phyloP scores from a whole-genome alignment of 2,113 vertebrate species.

The Vanacampus margaritifer region DNA sequence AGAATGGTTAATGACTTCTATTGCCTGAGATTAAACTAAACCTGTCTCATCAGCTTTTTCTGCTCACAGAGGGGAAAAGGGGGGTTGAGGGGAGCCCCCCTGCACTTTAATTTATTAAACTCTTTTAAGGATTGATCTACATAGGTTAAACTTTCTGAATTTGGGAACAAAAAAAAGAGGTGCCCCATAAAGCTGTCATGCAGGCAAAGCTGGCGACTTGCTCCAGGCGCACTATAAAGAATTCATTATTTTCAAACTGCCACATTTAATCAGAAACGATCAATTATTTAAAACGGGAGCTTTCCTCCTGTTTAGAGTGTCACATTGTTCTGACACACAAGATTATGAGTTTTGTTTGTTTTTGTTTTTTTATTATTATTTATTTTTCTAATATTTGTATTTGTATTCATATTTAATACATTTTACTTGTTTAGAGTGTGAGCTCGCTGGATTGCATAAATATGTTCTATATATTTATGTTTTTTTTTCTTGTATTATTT shows the following conservation, averaged over 20 bases:
- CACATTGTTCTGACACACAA: slow-evolving; percentile 68
- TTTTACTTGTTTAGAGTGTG: slow-evolving; percentile 24
- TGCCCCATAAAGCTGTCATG: slow-evolving; percentile 87
- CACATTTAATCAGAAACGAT: slow-evolving; percentile 94
- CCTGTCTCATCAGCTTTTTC: slow-evolving; percentile 99
- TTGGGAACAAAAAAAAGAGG: slow-evolving; percentile 77
- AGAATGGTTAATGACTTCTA: slow-evolving; percentile 99
- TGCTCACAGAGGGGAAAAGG: slow-evolving; percentile 76
- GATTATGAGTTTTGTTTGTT: slow-evolving; percentile 41
- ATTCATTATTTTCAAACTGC: slow-evolving; percentile 87
- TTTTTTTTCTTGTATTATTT: background rate
- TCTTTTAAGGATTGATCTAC: slow-evolving; percentile 99
- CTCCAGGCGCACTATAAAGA: slow-evolving; percentile 87
- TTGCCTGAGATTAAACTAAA: slow-evolving; percentile 99
- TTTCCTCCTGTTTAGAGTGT: slow-evolving; percentile 82
- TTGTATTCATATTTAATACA: background rate
- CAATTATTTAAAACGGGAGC: slow-evolving; percentile 89
- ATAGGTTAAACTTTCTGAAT: slow-evolving; percentile 99
- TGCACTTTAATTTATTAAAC: slow-evolving; percentile 99
- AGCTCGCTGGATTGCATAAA: too few relatives aligned
- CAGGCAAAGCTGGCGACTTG: slow-evolving; percentile 86
- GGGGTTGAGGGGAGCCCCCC: slow-evolving; percentile 68
- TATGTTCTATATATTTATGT: too few relatives aligned
- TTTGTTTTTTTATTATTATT: background rate
- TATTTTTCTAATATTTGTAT: background rate